Percentiles rank a stretch among this genome's conserved stretches.
These are phyloP conservation scores for Noctilio leporinus DNA, from an alignment of 2,113 vertebrate species.

Conservation along the genomic window DNA sequence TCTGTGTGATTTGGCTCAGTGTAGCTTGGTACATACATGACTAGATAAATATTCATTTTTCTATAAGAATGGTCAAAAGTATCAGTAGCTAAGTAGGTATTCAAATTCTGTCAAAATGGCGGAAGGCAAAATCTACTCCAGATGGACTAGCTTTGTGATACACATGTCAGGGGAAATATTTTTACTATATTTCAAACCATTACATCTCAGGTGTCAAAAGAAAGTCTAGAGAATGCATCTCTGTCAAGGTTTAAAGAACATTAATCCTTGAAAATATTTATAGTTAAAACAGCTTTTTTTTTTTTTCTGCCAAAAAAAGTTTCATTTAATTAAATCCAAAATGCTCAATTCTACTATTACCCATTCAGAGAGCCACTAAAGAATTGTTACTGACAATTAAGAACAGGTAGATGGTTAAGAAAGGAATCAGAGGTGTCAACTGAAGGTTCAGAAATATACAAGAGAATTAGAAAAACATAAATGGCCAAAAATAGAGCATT, in stretches of 20 bases:
- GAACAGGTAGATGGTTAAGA: not conserved
- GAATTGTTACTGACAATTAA: not conserved
- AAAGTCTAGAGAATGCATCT: not conserved
- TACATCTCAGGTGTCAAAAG: not conserved
- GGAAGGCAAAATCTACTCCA: not conserved
- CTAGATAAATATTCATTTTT: conserved; percentile 3
- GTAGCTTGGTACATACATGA: not conserved
- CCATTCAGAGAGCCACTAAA: not conserved
- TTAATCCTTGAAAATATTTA: not conserved
- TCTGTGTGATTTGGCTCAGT: not conserved
- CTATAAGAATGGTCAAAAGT: not conserved
- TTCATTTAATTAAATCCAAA: not conserved
- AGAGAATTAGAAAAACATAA: not conserved
- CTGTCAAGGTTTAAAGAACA: not conserved
- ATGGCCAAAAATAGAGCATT: not conserved
- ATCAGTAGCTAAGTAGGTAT: not conserved
- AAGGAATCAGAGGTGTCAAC: not conserved
- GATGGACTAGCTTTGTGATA: not conserved
- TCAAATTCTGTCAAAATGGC: not conserved
- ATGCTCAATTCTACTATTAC: too few species aligned
- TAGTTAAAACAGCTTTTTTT: not conserved
- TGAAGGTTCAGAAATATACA: not conserved
- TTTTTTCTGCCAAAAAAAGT: not conserved
- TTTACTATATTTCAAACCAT: not conserved
- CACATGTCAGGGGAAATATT: not conserved